Evolutionary conservation across 2,113 vertebrate genomes (phyloP), one percentile per base, ranked within the genome.

Genomic region (Chaenocephalus aceratus): DNA sequence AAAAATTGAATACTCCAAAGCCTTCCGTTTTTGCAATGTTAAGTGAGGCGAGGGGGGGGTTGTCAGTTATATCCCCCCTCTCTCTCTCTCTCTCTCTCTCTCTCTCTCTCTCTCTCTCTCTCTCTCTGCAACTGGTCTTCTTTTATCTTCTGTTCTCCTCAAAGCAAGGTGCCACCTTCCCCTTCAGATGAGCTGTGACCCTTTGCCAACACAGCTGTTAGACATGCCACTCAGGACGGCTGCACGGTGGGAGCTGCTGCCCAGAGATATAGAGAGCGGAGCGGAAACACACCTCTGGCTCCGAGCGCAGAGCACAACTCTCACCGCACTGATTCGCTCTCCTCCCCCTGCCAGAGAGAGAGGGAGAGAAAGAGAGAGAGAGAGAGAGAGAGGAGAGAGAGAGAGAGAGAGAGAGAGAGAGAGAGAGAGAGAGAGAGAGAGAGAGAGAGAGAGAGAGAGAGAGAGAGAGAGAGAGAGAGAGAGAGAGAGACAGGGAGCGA

Each of bases 1-100:
- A 95, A 95, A 96, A 95, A 94, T 94, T 90, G 91, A 95, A 95
- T 95, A 96, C 91, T 95, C 95, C 95, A 95, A 94, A 92, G 94
- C 93, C 95, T 94, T 95, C 95, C 95, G 95, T 96, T 89, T 94
- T 94, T 93, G 93, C 87, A 91, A 86, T 92, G 86, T 90, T 89
- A 81, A 80, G 92, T 91, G 78, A 86, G 82, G 80, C 53, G 81
- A 88, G 77, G 79, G 51, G 73, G 70, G 80, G 89, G 77, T 48
- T 88, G 82, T 92, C 86, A 92, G 82, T 85, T 89, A 26, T 78
- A 72, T 79, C 91, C 88, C 88, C 92, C 83, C 36, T 41, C 36
- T 41, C 36, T 7, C 36, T 41, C 36, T 36, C 36, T 41, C 36
- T 41, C 36, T 41, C 36, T 41, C 36, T 41, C n/a, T n/a, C n/a